Evolutionary conservation across 2,888 invertebrate genomes (phyloP).

Genomic region (Diadegma fenestrale): DNA sequence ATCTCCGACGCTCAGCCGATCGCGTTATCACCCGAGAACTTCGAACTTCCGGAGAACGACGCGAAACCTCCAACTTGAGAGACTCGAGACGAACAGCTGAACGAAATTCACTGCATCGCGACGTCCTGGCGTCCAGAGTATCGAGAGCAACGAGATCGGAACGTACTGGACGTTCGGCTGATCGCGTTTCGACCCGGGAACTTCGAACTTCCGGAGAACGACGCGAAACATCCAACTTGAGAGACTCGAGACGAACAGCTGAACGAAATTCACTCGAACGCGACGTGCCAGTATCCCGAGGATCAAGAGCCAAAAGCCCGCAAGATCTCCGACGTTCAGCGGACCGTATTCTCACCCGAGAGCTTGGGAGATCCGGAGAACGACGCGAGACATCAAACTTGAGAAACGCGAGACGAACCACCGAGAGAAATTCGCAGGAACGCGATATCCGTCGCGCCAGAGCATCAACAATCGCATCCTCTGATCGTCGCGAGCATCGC

Average conservation of each 20-base stretch:
- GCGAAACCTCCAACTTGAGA: constrained; percentile 20
- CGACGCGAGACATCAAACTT: constrained; percentile 10
- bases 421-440: constrained; percentile 35
- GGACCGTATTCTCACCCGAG: background rate
- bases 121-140: background rate
- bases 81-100: constrained; percentile 12
- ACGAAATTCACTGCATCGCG: constrained; percentile 38
- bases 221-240: constrained; percentile 17
- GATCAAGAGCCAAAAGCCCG: background rate
- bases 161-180: background rate
- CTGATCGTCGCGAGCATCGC: background rate
- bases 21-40: constrained; percentile 1
- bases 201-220: background rate
- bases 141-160: background rate
- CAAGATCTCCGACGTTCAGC: background rate
- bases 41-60: background rate
- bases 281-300: background rate
- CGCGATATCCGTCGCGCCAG: constrained; percentile 5
- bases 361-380: background rate
- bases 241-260: constrained; percentile 4
- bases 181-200: background rate
- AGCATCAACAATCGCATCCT: background rate
- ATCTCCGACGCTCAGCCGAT: constrained; percentile 14
- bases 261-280: constrained; percentile 39
- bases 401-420: background rate